Base-by-base conservation (phyloP, 2,797 vertebrate species). In the Periophthalmus magnuspinnatus region DNA sequence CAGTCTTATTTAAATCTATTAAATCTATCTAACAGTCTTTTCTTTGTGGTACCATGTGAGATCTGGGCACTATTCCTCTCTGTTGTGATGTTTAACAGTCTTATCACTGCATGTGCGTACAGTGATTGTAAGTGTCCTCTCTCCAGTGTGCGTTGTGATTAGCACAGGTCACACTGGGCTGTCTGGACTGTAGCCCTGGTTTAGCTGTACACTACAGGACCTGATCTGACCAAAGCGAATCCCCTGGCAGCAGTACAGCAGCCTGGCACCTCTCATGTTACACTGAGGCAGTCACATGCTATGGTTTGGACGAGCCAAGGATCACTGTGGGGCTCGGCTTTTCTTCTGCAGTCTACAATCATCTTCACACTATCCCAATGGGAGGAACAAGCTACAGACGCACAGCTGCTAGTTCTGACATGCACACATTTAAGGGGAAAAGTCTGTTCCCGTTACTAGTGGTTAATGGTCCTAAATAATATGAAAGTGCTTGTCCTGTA, bases 291-390 rank as follows among this genome's bases (percentile, higher is more conserved):
- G 88, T 88, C 86, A 90, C 89, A 90, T 88, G 87, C 83, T 84
- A 84, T n/a, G 65, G 78, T 79, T 75, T 79, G 80, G 86, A 68
- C 85, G 79, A 85, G 79, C 88, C 87, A 90, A 89, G 89, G 79
- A 76, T 68, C 71, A 6, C 70, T 2, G 65, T 24, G 48, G 21
- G 60, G 86, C 86, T 85, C 76, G 32, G 85, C 84, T 89, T 88
- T 85, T 84, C 76, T 74, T 17, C 61, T 16, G 45, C 72, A 32
- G 58, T 72, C 79, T 28, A 28, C 64, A 32, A 72, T 74, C 79
- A 62, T 61, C 74, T 34, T 34, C 75, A 13, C 62, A 19, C 74
- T 34, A 41, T 61, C 71, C 62, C 68, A 28, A 55, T 21, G 32
- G 24, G 57, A 19, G 45, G 62, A 67, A 58, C 59, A 56, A 10